Evolutionary conservation across 2,113 vertebrate genomes (phyloP), one percentile per base, ranked within the genome.

Genomic region (Brachyhypopomus gauderio): DNA sequence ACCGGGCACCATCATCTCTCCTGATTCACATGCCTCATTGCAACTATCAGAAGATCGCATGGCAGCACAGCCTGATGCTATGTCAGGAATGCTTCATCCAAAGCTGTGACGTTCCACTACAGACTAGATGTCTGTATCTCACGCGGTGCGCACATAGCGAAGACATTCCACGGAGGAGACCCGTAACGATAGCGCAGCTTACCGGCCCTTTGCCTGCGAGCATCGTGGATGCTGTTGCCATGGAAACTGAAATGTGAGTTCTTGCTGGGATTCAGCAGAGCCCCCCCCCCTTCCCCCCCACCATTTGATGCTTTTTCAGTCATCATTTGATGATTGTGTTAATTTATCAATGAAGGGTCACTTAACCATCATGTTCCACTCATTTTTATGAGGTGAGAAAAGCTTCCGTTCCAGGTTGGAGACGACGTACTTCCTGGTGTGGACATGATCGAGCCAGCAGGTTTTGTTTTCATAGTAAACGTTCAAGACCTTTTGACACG

Each of bases 241-340:
- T 91, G 90, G 90, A 83, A 91, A 90, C 91, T 75, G 71, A 83
- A 83, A 80, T 86, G 81, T 77, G 85, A 84, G 83, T 78, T 89
- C 74, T 83, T 63, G 67, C 69, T 58, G 69, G 67, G 52, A 52
- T 74, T 80, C 55, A 79, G 70, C n/a, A n/a, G n/a, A n/a, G n/a
- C n/a, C n/a, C n/a, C n/a, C n/a, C n/a, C n/a, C n/a, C n/a, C n/a
- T n/a, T n/a, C n/a, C n/a, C n/a, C n/a, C n/a, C n/a, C n/a, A n/a
- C n/a, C n/a, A n/a, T n/a, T n/a, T n/a, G n/a, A n/a, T n/a, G n/a
- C n/a, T n/a, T n/a, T n/a, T n/a, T n/a, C n/a, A 41, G 41, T 9
- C 34, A n/a, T n/a, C 9, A 36, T n/a, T 69, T 38, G 34, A 8
- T 41, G 41, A 41, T 23, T 63, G 7, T 63, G 5, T 12, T 2